Evolutionary conservation across 2,888 invertebrate species (phyloP).

Genomic region (Sminthurides aquaticus): DNA sequence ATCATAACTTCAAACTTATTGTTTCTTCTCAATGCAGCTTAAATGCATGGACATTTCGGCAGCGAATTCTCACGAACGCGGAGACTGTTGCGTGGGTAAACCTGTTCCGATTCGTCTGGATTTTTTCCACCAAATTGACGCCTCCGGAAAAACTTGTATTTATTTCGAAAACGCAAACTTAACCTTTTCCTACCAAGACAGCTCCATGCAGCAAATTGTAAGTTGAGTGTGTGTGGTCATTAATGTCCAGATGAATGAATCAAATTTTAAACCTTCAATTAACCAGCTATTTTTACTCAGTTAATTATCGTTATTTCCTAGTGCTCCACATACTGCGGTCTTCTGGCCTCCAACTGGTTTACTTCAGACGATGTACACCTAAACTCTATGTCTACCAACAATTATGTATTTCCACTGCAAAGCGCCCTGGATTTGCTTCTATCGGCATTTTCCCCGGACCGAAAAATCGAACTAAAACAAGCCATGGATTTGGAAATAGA

Average conservation of each 20-base stretch:
- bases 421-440: background rate
- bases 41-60: background rate
- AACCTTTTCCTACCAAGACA: background rate
- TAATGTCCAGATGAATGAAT: background rate
- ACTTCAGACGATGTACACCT: background rate
- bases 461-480: background rate
- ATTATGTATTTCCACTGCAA: background rate
- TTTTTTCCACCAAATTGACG: background rate
- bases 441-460: background rate
- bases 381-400: background rate
- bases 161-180: background rate
- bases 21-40: no score
- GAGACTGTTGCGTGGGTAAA: background rate
- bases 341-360: background rate
- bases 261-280: background rate
- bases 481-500: background rate
- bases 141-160: background rate
- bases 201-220: conserved; percentile 9
- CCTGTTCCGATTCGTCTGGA: conserved; percentile 3
- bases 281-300: background rate
- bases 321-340: background rate
- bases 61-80: conserved; percentile 1
- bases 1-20: background rate
- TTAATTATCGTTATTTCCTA: background rate
- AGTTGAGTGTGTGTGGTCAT: no score